phyloP scores from a whole-genome alignment of 2,113 vertebrate species.

The Mastomys coucha region DNA sequence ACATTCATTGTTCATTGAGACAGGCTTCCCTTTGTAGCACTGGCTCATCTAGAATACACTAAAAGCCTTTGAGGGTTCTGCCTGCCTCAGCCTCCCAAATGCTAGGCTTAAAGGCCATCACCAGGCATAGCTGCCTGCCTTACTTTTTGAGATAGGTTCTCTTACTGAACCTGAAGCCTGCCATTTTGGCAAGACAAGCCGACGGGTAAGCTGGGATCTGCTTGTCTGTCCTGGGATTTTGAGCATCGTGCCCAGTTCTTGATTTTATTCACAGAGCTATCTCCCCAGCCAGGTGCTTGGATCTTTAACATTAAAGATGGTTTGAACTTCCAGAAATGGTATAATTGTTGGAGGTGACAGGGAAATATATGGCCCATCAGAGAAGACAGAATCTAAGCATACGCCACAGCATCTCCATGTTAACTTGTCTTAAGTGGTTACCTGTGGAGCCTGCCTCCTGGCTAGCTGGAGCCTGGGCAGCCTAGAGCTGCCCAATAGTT shows the following conservation, averaged over 20 bases:
- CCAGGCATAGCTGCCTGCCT: not conserved
- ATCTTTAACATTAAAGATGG: not conserved
- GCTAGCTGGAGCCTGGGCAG: not conserved
- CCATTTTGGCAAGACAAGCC: not conserved
- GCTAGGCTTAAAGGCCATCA: not conserved
- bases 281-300: not conserved
- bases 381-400: too few species aligned
- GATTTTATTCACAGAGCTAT: not conserved
- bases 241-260: not conserved
- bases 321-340: not conserved
- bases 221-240: not conserved
- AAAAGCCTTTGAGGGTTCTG: not conserved
- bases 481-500: accelerated
- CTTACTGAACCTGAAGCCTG: not conserved
- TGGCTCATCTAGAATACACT: not conserved
- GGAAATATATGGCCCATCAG: not conserved
- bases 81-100: not conserved
- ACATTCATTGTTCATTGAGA: not conserved
- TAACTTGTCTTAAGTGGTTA: not conserved
- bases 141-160: not conserved
- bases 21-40: not conserved
- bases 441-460: not conserved
- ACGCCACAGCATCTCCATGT: not conserved
- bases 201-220: not conserved
- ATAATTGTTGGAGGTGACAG: not conserved